Evolutionary conservation across 2,113 vertebrate genomes (phyloP).

Genomic region (Cercopithecus mona): DNA sequence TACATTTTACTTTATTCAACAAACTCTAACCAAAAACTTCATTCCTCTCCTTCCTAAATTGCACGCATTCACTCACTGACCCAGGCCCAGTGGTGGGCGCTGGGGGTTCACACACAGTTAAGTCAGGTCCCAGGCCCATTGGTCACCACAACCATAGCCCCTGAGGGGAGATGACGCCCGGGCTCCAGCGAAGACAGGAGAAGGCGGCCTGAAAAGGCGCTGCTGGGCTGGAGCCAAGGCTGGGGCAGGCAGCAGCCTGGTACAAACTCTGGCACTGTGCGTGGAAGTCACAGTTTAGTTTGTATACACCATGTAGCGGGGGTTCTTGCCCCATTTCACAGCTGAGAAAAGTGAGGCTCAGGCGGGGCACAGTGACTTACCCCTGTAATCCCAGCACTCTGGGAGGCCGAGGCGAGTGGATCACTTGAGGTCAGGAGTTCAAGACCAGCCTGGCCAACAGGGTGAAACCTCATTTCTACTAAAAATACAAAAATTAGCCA

Average conservation of each 20-base stretch:
- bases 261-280: accelerated
- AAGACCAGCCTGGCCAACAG: too few relatives aligned
- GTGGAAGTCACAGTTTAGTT: accelerated
- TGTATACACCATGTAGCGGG: background rate
- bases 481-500: too few relatives aligned
- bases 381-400: too few relatives aligned
- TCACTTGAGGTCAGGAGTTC: too few relatives aligned
- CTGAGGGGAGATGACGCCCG: background rate
- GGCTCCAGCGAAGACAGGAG: background rate
- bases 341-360: background rate
- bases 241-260: background rate
- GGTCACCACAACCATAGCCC: background rate
- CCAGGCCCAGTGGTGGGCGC: background rate
- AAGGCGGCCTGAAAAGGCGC: background rate
- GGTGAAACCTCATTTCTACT: too few relatives aligned
- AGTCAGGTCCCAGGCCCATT: background rate
- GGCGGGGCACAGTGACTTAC: too few relatives aligned
- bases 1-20: background rate
- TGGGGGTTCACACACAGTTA: background rate
- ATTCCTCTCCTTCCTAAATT: background rate
- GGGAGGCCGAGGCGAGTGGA: too few relatives aligned
- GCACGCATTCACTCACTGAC: background rate
- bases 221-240: background rate
- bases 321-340: background rate
- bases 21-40: background rate